Conservation (phyloP, 2,113 vertebrate species). For the Herpetotheres cachinnans region DNA sequence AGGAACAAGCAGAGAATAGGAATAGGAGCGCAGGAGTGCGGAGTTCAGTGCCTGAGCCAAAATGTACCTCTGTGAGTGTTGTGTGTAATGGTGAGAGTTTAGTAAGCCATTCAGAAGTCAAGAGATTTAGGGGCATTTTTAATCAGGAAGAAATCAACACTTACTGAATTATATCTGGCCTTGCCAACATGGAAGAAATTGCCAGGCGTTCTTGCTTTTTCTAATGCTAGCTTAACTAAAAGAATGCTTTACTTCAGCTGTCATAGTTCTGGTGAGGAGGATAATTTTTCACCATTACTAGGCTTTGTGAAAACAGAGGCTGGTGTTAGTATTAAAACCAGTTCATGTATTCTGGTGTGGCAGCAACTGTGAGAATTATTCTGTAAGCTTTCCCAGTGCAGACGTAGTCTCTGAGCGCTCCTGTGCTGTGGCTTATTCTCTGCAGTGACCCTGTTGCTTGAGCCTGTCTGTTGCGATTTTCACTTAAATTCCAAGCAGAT, state of each 20-base stretch:
- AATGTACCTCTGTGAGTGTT: background rate
- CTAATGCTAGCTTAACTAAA: background rate
- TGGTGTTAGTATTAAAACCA: background rate
- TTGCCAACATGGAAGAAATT: background rate
- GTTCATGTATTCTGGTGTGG: background rate
- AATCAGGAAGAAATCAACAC: background rate
- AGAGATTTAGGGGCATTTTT: background rate
- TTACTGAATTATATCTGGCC: background rate
- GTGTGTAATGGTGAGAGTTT: background rate
- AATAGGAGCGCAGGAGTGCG: rapidly evolving
- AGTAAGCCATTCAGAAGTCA: background rate
- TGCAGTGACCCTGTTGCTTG: background rate
- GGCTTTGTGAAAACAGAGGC: background rate
- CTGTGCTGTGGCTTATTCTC: background rate
- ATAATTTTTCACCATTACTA: background rate
- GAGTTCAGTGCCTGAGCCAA: background rate
- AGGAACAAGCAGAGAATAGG: background rate
- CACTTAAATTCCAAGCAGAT: background rate
- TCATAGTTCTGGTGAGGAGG: background rate
- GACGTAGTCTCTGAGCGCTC: background rate
- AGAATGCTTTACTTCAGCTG: background rate
- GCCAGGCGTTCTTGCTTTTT: background rate
- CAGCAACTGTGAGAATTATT: background rate
- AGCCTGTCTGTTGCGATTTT: background rate
- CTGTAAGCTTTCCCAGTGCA: background rate